Evolutionary conservation across 2,113 vertebrate genomes (phyloP).

Genomic region (Chamaetylas fuelleborni): DNA sequence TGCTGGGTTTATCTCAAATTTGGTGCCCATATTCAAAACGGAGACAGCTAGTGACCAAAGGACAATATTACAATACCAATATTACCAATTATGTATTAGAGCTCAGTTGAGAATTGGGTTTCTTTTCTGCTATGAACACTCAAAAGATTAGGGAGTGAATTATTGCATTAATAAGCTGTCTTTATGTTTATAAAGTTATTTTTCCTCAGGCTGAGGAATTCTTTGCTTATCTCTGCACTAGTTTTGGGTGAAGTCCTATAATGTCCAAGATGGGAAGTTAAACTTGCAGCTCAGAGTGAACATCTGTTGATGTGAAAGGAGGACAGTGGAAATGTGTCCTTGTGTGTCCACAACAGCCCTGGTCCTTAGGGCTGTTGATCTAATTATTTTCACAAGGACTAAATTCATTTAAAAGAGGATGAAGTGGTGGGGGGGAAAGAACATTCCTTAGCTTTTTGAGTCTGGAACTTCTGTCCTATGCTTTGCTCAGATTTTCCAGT

Average conservation of each 20-base stretch:
- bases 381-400: neutral
- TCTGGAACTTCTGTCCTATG: constrained; percentile 1
- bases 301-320: accelerated
- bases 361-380: neutral
- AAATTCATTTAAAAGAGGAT: neutral
- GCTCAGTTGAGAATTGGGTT: neutral
- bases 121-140: neutral
- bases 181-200: neutral
- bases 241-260: neutral
- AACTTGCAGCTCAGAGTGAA: neutral
- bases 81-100: neutral
- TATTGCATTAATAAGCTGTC: neutral
- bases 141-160: neutral
- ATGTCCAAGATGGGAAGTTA: neutral
- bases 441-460: constrained; percentile 44
- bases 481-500: constrained; percentile 57
- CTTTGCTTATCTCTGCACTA: neutral
- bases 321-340: neutral
- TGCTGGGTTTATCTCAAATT: neutral
- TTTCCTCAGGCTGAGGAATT: neutral
- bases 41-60: neutral
- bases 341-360: neutral
- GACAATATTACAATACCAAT: neutral
- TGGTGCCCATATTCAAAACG: neutral
- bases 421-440: neutral